Percentiles rank a stretch among this genome's conserved stretches.
Conservation (phyloP, 2,113 vertebrate species). For the Daboia siamensis region DNA sequence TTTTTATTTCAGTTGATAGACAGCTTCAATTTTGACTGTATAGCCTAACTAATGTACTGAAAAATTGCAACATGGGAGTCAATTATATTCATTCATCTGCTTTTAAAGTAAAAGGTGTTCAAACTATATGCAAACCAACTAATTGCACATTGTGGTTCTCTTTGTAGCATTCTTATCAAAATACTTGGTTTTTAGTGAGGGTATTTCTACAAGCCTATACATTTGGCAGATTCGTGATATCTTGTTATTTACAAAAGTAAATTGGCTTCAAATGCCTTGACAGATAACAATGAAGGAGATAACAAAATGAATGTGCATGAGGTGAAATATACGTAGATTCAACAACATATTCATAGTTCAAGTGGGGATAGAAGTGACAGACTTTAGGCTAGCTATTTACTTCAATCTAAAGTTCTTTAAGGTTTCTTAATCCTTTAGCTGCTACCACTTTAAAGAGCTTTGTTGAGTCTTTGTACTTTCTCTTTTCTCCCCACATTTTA, state of each 20-base stretch:
- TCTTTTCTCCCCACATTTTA: neutral
- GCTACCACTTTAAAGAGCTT: neutral
- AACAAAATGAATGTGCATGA: neutral
- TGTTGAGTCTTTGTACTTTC: too few relatives aligned
- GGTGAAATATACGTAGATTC: neutral
- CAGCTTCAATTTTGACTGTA: slow-evolving; percentile 62
- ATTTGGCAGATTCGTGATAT: slow-evolving; percentile 19
- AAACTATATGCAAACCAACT: slow-evolving; percentile 52
- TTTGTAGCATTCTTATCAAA: slow-evolving; percentile 37
- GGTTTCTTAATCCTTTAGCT: neutral
- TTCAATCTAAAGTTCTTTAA: neutral
- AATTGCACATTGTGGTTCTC: slow-evolving; percentile 26
- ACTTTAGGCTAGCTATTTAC: neutral
- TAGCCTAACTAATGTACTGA: slow-evolving; percentile 61
- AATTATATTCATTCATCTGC: slow-evolving; percentile 62
- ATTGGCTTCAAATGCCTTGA: slow-evolving; percentile 5
- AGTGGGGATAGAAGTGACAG: neutral
- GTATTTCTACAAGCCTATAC: slow-evolving; percentile 16
- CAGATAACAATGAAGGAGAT: neutral
- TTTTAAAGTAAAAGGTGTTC: slow-evolving; percentile 57
- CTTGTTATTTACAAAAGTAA: slow-evolving; percentile 37
- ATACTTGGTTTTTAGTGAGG: slow-evolving; percentile 47
- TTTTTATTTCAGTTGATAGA: slow-evolving; percentile 67
- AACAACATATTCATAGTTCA: neutral
- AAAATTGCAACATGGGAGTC: slow-evolving; percentile 58